Base-by-base conservation (phyloP, 2,797 vertebrate genomes). In the Lerista edwardsae region DNA sequence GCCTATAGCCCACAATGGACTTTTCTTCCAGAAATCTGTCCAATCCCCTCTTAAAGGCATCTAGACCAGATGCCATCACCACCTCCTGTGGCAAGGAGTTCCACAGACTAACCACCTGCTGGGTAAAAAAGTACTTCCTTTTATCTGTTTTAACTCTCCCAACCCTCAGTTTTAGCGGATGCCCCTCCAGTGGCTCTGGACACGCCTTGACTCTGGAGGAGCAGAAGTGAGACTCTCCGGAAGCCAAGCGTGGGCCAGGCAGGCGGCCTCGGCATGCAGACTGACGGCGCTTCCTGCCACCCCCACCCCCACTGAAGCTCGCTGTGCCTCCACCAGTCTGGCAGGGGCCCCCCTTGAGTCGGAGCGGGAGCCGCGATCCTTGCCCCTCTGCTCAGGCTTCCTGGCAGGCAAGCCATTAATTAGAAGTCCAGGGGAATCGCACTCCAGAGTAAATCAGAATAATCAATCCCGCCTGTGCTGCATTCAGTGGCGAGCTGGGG, bases 401-500 rank as follows among this genome's bases (percentile, higher is more conserved):
- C 25, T 69, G 55, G 76, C 51, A 47, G 84, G 80, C 0, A 8
- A 71, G 64, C 77, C 62, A 62, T 87, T 89, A 81, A 86, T 84
- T 88, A 83, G 64, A 85, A 79, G 86, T 41, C 44, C 82, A 11
- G 51, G 75, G 73, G 83, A 86, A 82, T 51, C 62, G 74, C 31
- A 14, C 47, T 47, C 55, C 75, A 84, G 41, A 83, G n/a, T 29
- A 27, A 14, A 19, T 41, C 77, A 82, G 78, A 0, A 0, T 84
- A 85, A 85, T 88, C 87, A 87, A 87, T 87, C 75, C 83, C 68
- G 65, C 19, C 47, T 23, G 36, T 77, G 39, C n/a, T 77, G 61
- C 84, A 79, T 36, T 12, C 61, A 74, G 55, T 9, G 27, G 10
- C 36, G 36, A 73, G 29, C 47, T 59, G 1, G 29, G 71, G 79